Evolutionary conservation across 1,140 invertebrate genomes (phyloP).

Genomic region (Aradophagus sp.): DNA sequence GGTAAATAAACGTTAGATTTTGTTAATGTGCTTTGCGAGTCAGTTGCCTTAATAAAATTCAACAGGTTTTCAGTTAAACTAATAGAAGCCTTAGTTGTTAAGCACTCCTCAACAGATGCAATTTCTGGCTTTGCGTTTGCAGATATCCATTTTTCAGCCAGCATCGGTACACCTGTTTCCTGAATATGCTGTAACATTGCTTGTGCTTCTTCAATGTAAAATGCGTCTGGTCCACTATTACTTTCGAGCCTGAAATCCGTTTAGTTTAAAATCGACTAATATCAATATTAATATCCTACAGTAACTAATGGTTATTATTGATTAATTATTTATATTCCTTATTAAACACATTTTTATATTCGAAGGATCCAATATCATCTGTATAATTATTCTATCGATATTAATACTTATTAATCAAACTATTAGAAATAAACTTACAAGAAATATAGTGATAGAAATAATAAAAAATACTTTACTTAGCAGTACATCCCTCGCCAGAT

Average conservation of each 20-base stretch:
- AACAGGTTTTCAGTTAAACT: conserved; percentile 72
- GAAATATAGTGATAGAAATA: too few species aligned
- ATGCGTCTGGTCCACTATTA: conserved; percentile 76
- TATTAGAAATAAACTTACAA: too few species aligned
- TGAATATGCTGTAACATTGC: conserved; percentile 81
- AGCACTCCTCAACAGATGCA: conserved; percentile 62
- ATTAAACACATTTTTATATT: too few species aligned
- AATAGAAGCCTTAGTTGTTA: conserved; percentile 49
- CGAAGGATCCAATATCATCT: too few species aligned
- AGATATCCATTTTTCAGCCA: conserved; percentile 78
- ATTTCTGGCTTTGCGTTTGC: conserved; percentile 77
- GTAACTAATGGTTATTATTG: too few species aligned
- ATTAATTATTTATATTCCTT: too few species aligned
- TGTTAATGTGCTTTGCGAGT: conserved; percentile 53
- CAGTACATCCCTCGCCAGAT: conserved; percentile 78
- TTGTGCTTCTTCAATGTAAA: conserved; percentile 82
- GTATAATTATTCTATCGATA: too few species aligned
- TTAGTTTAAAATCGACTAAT: conserved; percentile 11
- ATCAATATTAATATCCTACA: too few species aligned
- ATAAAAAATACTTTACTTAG: conserved; percentile 63
- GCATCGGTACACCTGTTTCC: conserved; percentile 78
- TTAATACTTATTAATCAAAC: too few species aligned
- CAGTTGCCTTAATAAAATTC: conserved; percentile 70
- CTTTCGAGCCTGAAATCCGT: conserved; percentile 65
- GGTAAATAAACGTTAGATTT: conserved; percentile 51